Evolutionary conservation across 1,140 invertebrate genomes (phyloP).

Genomic region (Bombus confusus): DNA sequence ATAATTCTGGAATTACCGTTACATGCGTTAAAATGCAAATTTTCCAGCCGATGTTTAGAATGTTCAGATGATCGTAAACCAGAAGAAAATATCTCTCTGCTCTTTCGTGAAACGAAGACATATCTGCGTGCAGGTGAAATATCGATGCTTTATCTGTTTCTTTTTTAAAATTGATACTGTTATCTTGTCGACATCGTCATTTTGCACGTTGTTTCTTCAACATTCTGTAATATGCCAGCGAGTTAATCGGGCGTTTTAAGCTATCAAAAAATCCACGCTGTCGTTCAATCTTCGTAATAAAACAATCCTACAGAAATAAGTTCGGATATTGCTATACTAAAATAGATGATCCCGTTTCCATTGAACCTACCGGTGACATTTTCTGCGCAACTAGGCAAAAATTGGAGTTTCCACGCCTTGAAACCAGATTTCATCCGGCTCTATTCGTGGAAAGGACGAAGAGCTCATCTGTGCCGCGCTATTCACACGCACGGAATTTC

Average conservation of each 20-base stretch:
- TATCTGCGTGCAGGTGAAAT: not conserved
- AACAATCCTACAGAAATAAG: not conserved
- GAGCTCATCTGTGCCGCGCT: not conserved
- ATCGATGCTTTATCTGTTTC: not conserved
- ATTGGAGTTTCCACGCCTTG: not conserved
- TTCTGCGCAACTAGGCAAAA: not conserved
- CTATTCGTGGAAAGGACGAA: constrained; percentile 5
- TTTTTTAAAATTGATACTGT: not conserved
- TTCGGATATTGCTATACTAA: not conserved
- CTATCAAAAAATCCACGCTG: not conserved
- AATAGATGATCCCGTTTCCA: not conserved
- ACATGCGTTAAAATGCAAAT: constrained; percentile 35
- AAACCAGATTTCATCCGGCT: constrained; percentile 32
- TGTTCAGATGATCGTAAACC: not conserved
- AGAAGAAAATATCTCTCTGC: constrained; percentile 10
- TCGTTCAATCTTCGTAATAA: not conserved
- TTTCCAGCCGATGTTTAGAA: not conserved
- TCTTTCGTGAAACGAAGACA: not conserved
- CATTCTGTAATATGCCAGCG: not conserved
- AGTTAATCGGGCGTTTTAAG: not conserved
- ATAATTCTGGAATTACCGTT: not conserved
- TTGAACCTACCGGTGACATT: not conserved
- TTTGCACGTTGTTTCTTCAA: not conserved
- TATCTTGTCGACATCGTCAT: not conserved
- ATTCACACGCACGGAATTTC: constrained; percentile 34